phyloP scores from a whole-genome alignment of 2,113 vertebrate species.

The Sporophila hypoxantha region DNA sequence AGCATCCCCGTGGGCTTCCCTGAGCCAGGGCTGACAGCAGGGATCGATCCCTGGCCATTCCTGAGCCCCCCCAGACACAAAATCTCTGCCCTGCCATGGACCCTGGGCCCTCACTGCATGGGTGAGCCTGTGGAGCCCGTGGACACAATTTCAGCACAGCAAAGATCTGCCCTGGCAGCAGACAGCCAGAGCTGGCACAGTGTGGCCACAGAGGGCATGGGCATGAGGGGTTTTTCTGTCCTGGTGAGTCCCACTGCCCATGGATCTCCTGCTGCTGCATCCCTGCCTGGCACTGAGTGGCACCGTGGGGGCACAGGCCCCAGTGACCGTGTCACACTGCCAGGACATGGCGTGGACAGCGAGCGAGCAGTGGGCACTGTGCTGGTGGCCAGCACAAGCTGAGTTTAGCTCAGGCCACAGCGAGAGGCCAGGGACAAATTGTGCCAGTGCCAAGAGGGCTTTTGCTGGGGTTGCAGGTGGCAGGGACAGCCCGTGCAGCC shows the following conservation, averaged over 20 bases:
- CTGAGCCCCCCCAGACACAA: not conserved
- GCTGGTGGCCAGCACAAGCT: not conserved
- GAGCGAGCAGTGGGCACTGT: rapidly evolving
- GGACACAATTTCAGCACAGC: not conserved
- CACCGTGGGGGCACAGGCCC: not conserved
- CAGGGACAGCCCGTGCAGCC: not conserved
- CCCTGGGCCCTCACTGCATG: rapidly evolving
- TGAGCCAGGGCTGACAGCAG: not conserved
- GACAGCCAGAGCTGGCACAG: not conserved
- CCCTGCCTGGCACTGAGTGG: not conserved
- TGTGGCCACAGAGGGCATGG: rapidly evolving
- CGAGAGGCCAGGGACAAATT: not conserved
- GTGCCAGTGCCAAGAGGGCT: not conserved
- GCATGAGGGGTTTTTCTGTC: not conserved
- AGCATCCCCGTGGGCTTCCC: rapidly evolving
- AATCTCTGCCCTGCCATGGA: not conserved
- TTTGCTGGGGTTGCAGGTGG: not conserved
- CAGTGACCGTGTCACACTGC: rapidly evolving
- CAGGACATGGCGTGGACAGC: rapidly evolving
- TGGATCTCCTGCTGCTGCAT: rapidly evolving
- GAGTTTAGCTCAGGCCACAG: not conserved
- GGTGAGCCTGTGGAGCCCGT: no score
- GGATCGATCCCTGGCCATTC: rapidly evolving
- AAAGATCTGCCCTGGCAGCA: not conserved
- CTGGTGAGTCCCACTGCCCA: rapidly evolving